A percentile compares a stretch with the other conserved stretches of the same genome.
phyloP scores from a whole-genome alignment of 2,888 invertebrate species.

The Onchidella celtica region DNA sequence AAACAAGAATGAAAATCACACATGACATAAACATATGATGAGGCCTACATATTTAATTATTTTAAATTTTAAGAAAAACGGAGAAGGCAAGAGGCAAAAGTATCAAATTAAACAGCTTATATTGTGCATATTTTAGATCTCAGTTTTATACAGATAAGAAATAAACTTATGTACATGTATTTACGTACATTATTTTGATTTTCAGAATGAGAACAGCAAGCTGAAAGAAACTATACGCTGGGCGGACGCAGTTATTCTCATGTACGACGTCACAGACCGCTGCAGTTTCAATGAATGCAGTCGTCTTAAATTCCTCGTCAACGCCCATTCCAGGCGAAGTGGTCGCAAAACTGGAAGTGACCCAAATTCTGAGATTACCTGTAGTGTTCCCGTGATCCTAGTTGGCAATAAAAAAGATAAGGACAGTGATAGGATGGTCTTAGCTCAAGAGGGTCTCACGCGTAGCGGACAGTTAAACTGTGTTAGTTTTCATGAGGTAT shows the following conservation, averaged over 20 bases:
- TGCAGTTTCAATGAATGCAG: slow-evolving; percentile 85
- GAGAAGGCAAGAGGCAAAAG: too few species aligned
- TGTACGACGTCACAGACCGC: slow-evolving; percentile 93
- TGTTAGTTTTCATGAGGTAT: slow-evolving; percentile 89
- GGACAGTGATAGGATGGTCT: slow-evolving; percentile 88
- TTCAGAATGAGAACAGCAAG: slow-evolving; percentile 69
- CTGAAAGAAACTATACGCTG: slow-evolving; percentile 91
- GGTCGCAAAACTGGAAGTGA: slow-evolving; percentile 36
- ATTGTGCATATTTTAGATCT: too few species aligned
- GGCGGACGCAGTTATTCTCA: slow-evolving; percentile 92
- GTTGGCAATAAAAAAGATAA: slow-evolving; percentile 92
- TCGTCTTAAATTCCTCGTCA: slow-evolving; percentile 73
- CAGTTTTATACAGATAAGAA: too few species aligned
- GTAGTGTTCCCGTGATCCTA: slow-evolving; percentile 85
- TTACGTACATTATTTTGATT: slow-evolving; percentile 30
- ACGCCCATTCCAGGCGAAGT: slow-evolving; percentile 68
- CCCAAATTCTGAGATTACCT: background rate
- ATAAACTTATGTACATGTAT: too few species aligned
- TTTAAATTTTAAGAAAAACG: too few species aligned
- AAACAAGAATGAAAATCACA: too few species aligned
- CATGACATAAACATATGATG: too few species aligned
- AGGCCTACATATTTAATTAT: too few species aligned
- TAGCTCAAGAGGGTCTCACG: slow-evolving; percentile 61
- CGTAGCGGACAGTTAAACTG: slow-evolving; percentile 64
- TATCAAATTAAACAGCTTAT: too few species aligned